Conservation (phyloP, 2,113 vertebrate species). For the Myrmophylax atrothorax region DNA sequence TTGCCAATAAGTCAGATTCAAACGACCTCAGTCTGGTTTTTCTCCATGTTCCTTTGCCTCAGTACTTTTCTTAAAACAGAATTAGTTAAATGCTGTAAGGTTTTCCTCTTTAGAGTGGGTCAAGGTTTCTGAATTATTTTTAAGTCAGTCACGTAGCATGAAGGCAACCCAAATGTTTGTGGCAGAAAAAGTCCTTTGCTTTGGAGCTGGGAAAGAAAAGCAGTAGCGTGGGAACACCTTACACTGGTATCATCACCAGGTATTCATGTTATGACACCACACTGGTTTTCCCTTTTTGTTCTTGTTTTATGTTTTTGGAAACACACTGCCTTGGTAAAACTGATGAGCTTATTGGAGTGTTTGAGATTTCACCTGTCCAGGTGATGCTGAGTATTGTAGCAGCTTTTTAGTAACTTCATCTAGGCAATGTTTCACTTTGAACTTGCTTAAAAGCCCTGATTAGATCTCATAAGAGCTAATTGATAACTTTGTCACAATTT, state of each 20-base stretch:
- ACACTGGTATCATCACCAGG: not conserved
- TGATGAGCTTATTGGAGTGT: not conserved
- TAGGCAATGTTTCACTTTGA: not conserved
- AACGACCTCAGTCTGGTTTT: not conserved
- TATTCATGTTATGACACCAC: not conserved
- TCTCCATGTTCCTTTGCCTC: not conserved
- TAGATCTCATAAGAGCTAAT: not conserved
- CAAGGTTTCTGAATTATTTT: not conserved
- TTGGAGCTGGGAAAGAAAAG: not conserved
- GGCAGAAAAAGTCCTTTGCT: not conserved
- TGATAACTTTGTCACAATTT: not conserved
- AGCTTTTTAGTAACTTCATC: not conserved
- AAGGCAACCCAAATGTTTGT: not conserved
- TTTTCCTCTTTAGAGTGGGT: not conserved
- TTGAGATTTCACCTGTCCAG: not conserved
- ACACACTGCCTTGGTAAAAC: not conserved
- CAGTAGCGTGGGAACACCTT: not conserved
- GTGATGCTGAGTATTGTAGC: not conserved
- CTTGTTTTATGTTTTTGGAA: not conserved
- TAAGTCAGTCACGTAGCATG: not conserved
- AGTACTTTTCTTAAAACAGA: not conserved
- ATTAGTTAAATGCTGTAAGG: not conserved
- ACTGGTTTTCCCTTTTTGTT: not conserved
- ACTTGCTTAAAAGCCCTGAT: not conserved
- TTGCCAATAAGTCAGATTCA: not conserved